Conservation (phyloP, 2,113 vertebrate genomes). For the Platichthys stellatus region DNA sequence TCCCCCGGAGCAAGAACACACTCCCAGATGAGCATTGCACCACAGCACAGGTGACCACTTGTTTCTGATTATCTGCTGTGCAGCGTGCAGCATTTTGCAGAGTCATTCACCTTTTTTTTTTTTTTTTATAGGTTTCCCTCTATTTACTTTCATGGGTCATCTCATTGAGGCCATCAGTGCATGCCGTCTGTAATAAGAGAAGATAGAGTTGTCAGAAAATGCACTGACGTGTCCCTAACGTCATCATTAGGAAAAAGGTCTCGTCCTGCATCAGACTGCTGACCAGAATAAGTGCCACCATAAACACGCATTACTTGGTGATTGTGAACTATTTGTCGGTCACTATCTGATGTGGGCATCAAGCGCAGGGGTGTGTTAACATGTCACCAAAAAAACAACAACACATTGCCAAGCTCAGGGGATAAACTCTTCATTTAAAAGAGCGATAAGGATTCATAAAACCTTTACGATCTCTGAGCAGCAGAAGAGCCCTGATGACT, state of each 20-base stretch:
- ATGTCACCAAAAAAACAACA: slow-evolving; percentile 18
- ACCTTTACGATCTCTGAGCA: slow-evolving; percentile 5
- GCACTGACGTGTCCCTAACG: background rate
- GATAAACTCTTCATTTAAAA: slow-evolving; percentile 49
- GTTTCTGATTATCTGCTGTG: slow-evolving; percentile 12
- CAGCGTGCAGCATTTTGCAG: background rate
- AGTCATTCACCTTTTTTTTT: background rate
- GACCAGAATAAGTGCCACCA: background rate
- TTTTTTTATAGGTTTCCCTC: background rate
- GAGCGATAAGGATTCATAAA: slow-evolving; percentile 47
- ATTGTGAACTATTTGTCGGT: slow-evolving; percentile 16
- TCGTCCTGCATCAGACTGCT: background rate
- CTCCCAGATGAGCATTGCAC: slow-evolving; percentile 43
- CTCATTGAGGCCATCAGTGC: background rate
- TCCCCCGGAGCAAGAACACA: slow-evolving; percentile 30
- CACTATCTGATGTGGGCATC: background rate
- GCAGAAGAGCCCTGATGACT: slow-evolving; percentile 24
- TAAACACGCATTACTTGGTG: slow-evolving; percentile 16
- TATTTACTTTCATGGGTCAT: slow-evolving; percentile 5
- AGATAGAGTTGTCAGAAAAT: background rate
- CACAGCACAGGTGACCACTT: slow-evolving; percentile 9
- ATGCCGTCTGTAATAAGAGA: slow-evolving; percentile 2
- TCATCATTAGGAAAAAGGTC: slow-evolving; percentile 3
- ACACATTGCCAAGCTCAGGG: slow-evolving; percentile 25
- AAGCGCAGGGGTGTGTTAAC: slow-evolving; percentile 32